A percentile compares a stretch with the other conserved stretches of the same genome.
phyloP scores from a whole-genome alignment of 2,888 invertebrate genomes.

The Meandrusa payeni region DNA sequence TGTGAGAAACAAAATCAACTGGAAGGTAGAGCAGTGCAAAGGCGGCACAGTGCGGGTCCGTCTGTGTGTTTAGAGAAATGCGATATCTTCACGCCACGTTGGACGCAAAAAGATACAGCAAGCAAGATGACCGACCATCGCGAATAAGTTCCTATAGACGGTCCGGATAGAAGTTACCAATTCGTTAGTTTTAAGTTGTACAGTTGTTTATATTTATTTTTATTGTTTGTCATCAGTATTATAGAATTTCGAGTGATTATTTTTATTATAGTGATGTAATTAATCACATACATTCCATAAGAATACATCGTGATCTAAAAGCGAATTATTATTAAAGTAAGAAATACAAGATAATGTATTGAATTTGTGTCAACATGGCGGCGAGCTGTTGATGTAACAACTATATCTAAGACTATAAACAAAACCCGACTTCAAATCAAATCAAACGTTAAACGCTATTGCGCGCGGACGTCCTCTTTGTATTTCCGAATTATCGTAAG shows the following conservation, averaged over 20 bases:
- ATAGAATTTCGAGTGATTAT: slow-evolving; percentile 40
- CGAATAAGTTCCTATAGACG: slow-evolving; percentile 27
- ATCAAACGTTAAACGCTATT: too few relatives aligned
- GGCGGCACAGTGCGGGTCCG: slow-evolving; percentile 68
- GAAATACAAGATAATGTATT: too few relatives aligned
- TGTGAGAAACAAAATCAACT: slow-evolving; percentile 42
- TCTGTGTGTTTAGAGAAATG: slow-evolving; percentile 63
- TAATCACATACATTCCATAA: slow-evolving; percentile 46
- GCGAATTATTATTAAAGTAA: slow-evolving; percentile 34
- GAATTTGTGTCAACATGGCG: too few relatives aligned
- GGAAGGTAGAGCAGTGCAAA: slow-evolving; percentile 56
- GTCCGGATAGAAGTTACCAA: background rate
- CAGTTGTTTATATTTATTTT: slow-evolving; percentile 17
- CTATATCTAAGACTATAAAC: too few relatives aligned
- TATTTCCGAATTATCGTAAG: too few relatives aligned
- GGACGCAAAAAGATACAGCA: slow-evolving; percentile 47
- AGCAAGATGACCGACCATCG: slow-evolving; percentile 36
- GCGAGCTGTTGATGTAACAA: too few relatives aligned
- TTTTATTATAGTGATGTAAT: slow-evolving; percentile 29
- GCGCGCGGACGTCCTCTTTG: too few relatives aligned
- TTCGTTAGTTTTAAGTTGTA: slow-evolving; percentile 6
- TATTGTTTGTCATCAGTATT: slow-evolving; percentile 63
- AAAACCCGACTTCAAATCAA: too few relatives aligned
- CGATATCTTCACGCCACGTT: slow-evolving; percentile 41
- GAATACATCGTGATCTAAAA: slow-evolving; percentile 47